A percentile compares a stretch with the other conserved stretches of the same genome.
Evolutionary conservation across 2,113 vertebrate species (phyloP).

Genomic region (Oncorhynchus gorbuscha): DNA sequence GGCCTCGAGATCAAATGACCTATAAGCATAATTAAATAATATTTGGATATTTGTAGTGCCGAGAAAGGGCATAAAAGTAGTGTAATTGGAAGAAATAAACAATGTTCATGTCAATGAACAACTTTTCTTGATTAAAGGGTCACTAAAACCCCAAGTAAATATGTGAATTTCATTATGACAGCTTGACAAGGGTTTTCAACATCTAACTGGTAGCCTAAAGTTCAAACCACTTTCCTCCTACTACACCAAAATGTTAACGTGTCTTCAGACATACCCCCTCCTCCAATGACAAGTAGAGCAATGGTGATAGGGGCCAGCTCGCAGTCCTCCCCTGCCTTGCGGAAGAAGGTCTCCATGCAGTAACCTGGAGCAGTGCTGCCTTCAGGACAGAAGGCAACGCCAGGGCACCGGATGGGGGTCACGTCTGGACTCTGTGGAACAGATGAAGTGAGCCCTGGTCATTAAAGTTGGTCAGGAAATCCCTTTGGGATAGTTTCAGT

Average conservation of each 20-base stretch:
- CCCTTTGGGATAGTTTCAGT: neutral
- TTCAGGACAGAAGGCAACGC: slow-evolving; percentile 81
- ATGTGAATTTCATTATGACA: neutral
- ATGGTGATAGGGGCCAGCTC: slow-evolving; percentile 80
- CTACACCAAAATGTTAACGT: too few species aligned
- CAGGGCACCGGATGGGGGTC: slow-evolving; percentile 79
- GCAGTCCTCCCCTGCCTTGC: slow-evolving; percentile 79
- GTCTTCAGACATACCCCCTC: slow-evolving; percentile 68
- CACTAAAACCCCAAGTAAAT: neutral
- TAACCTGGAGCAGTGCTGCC: slow-evolving; percentile 79
- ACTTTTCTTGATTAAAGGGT: neutral
- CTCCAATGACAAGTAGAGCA: slow-evolving; percentile 74
- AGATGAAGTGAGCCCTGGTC: neutral
- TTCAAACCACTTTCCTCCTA: too few species aligned
- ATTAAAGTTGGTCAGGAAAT: neutral
- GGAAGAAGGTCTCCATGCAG: slow-evolving; percentile 87
- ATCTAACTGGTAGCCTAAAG: too few species aligned
- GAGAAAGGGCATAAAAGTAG: neutral
- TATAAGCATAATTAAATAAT: neutral
- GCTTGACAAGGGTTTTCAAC: neutral
- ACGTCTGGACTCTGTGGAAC: slow-evolving; percentile 81
- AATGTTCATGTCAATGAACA: neutral
- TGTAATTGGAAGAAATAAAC: neutral
- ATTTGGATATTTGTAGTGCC: neutral
- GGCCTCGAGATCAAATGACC: neutral